These are phyloP conservation scores for Agrotis clavis DNA, from an alignment of 2,888 invertebrate species.

Conservation along the genomic window DNA sequence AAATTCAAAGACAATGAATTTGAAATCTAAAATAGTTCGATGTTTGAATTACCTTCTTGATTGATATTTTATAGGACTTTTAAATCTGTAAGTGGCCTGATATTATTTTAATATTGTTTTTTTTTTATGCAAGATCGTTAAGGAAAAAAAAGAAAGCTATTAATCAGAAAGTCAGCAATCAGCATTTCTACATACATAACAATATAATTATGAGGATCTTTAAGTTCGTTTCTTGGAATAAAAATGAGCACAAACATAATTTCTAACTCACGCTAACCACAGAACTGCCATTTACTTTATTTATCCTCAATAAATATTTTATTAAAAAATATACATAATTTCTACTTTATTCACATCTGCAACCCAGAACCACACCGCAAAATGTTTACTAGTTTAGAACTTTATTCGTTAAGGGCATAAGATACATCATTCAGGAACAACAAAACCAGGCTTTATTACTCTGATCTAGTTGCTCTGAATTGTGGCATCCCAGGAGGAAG, in stretches of 20 bases:
- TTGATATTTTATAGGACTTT: conserved; percentile 5
- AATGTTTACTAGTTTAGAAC: neutral
- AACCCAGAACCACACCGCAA: neutral
- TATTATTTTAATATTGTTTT: neutral
- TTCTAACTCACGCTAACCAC: neutral
- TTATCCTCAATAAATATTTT: neutral
- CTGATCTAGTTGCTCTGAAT: conserved; percentile 34
- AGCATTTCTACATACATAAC: neutral
- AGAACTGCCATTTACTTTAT: neutral
- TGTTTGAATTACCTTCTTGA: conserved; percentile 33
- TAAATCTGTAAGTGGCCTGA: conserved; percentile 22
- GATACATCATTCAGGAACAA: conserved; percentile 11
- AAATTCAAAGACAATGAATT: conserved; percentile 64
- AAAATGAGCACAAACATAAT: neutral
- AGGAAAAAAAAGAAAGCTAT: neutral
- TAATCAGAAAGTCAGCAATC: neutral
- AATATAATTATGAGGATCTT: conserved; percentile 2
- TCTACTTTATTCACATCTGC: neutral
- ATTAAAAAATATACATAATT: neutral
- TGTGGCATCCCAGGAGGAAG: conserved; percentile 39
- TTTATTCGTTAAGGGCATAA: neutral
- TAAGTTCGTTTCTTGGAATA: conserved; percentile 16
- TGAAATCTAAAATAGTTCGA: conserved; percentile 22
- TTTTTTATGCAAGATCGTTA: neutral
- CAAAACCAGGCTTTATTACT: conserved; percentile 14